Base-by-base conservation (phyloP, 1,140 invertebrate genomes). In the Muscidifurax raptorellus region DNA sequence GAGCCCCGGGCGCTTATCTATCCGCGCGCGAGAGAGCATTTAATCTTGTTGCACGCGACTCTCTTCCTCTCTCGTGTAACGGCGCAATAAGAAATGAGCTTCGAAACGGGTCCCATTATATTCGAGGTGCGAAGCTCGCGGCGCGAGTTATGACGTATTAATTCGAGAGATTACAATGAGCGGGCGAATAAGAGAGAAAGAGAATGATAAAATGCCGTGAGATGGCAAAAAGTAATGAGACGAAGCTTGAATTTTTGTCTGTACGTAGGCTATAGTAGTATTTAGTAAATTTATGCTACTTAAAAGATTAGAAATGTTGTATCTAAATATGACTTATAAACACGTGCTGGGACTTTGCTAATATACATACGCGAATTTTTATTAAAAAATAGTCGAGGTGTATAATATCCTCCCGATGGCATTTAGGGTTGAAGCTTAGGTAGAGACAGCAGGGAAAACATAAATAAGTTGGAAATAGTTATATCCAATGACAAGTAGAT, bases 71-170 rank as follows among this genome's bases (percentile, higher is more conserved):
- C 22, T 15, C 40, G 28, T 30, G 28, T 47, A 52, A 81, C 40
- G 27, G 30, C 25, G 36, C 36, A 12, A 28, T 71, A 71, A 71
- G 66, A 67, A 47, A 81, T 81, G 36, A 59, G 27, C 47, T 81
- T 71, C 15, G 27, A 72, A 81, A 30, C 47, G 71, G n/a, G 15
- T 75, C 75, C 25, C 30, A 40, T 75, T 74, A 74, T 25, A 40
- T 22, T 22, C 22, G 52, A 32, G 80, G 71, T 25, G 44, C 22
- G 32, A 82, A 75, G 75, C 81, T 83, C n/a, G 18, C 36, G 67
- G 66, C 67, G 59, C 71, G 13, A 81, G 76, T 85, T 82, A 82
- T 82, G 84, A 85, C 75, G 64, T 81, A 86, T 87, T 87, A 87
- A 87, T 83, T 75, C 82, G 82, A 67, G 84, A 71, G 75, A 87